Base-by-base conservation (phyloP, 2,797 vertebrate genomes). In the Stomatorhinus walkeri region DNA sequence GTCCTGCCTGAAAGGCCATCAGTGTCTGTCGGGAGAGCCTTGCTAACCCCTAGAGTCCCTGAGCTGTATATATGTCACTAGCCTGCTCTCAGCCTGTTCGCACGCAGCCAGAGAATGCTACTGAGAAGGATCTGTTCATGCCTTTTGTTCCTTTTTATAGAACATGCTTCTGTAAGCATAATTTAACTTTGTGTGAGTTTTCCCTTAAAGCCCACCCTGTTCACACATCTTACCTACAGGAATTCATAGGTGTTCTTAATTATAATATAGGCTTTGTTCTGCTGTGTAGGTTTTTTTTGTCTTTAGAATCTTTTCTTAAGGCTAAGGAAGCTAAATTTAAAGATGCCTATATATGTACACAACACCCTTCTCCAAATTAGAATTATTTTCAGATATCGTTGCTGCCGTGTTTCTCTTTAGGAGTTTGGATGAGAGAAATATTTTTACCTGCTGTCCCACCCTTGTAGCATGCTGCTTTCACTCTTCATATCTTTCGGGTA, bases 401-500 rank as follows among this genome's bases (percentile, higher is more conserved):
- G 49, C 87, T 72, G 19, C 87, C 89, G 87, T 89, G 19, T 92
- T 91, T 85, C 28, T 28, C 24, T 59, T 56, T 40, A 56, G 51
- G 19, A 24, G 43, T 51, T 85, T 24, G 81, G 81, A 46, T 46
- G 81, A 48, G 48, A 24, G 10, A 85, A 85, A 14, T 10, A n/a
- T 85, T 85, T 85, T 51, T 85, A 85, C 46, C 83, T 51, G 48
- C 83, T 85, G 83, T 51, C 83, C 24, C 46, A 24, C 52, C 88
- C n/a, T 89, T 88, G 88, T 91, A 92, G 94, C 93, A 94, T 95
- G 94, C 92, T 89, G 91, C 90, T 93, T 89, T 81, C 87, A 89
- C 89, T 83, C 12, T 90, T 87, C 85, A 87, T 49, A 52, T 88
- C 40, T 81, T 85, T 85, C 2, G n/a, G 83, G 22, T 85, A 22